These are phyloP conservation scores for Halesus radiatus DNA, from an alignment of 1,140 invertebrate species.

Conservation along the genomic window DNA sequence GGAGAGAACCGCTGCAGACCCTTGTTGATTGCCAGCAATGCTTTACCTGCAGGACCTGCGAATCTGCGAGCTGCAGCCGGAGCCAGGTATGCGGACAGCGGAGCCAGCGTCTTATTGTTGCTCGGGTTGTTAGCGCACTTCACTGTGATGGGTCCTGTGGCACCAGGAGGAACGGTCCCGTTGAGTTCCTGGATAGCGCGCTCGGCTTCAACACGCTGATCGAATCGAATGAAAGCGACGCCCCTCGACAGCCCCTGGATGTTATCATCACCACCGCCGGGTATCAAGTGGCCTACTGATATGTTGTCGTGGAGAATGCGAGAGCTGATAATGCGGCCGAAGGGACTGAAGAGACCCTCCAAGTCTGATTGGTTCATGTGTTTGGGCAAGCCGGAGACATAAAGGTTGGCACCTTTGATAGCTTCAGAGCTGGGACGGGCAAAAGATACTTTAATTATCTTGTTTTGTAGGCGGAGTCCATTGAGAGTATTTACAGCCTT, in stretches of 20 bases:
- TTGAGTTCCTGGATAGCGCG: constrained; percentile 74
- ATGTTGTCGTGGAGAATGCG: constrained; percentile 90
- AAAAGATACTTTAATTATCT: constrained; percentile 93
- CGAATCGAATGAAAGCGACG: constrained; percentile 75
- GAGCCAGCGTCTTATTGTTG: constrained; percentile 71
- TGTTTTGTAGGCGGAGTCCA: constrained; percentile 88
- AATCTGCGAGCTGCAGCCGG: constrained; percentile 70
- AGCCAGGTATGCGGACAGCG: constrained; percentile 69
- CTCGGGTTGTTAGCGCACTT: constrained; percentile 77
- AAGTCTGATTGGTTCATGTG: constrained; percentile 88
- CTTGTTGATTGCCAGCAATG: constrained; percentile 90
- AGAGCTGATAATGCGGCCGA: constrained; percentile 89
- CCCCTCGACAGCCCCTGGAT: constrained; percentile 72
- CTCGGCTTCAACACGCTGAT: constrained; percentile 74
- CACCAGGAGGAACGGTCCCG: constrained; percentile 73
- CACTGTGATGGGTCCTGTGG: constrained; percentile 73
- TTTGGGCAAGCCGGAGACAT: constrained; percentile 89
- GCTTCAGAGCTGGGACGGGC: constrained; percentile 90
- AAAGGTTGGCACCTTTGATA: constrained; percentile 92
- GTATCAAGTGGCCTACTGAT: constrained; percentile 73
- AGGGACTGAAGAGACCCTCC: constrained; percentile 85
- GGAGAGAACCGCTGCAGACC: constrained; percentile 90
- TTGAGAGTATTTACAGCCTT: constrained; percentile 90
- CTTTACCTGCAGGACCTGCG: constrained; percentile 74
- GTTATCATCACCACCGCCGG: constrained; percentile 63